phyloP scores from a whole-genome alignment of 2,888 invertebrate species.

The Lithodes maja region DNA sequence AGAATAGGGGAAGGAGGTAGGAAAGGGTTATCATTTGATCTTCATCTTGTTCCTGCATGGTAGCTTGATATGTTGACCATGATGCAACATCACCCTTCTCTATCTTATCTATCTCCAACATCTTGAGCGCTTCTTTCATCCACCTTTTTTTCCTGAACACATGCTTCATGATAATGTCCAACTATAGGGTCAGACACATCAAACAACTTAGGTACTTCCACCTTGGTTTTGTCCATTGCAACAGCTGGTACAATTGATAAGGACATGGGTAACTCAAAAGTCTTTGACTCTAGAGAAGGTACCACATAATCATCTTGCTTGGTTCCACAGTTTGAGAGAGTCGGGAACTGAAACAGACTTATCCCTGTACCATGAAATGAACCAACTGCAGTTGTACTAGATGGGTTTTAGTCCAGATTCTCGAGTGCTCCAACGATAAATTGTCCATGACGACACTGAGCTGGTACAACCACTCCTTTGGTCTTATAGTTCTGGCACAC shows the following conservation, averaged over 20 bases:
- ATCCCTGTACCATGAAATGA: slow-evolving; percentile 20
- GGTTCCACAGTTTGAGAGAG: not conserved
- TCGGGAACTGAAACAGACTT: not conserved
- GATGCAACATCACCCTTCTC: not conserved
- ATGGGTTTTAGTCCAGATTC: not conserved
- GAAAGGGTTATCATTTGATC: not conserved
- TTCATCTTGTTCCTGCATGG: not conserved
- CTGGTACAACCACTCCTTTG: no score
- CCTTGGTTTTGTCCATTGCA: not conserved
- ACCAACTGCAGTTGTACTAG: not conserved
- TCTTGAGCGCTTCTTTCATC: not conserved
- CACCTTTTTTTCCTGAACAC: not conserved
- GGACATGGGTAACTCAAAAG: not conserved
- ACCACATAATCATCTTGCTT: not conserved
- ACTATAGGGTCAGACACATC: no score
- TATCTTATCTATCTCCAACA: not conserved
- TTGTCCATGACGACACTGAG: not conserved
- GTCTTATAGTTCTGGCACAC: no score
- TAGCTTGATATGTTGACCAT: not conserved
- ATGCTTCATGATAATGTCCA: no score
- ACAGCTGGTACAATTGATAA: not conserved
- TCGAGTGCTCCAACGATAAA: not conserved
- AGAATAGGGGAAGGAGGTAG: slow-evolving; percentile 2
- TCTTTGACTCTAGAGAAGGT: not conserved
- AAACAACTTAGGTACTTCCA: no score